Base-by-base conservation (phyloP, 64 coral and sea anemone genomes). In the Anthopleura sola region DNA sequence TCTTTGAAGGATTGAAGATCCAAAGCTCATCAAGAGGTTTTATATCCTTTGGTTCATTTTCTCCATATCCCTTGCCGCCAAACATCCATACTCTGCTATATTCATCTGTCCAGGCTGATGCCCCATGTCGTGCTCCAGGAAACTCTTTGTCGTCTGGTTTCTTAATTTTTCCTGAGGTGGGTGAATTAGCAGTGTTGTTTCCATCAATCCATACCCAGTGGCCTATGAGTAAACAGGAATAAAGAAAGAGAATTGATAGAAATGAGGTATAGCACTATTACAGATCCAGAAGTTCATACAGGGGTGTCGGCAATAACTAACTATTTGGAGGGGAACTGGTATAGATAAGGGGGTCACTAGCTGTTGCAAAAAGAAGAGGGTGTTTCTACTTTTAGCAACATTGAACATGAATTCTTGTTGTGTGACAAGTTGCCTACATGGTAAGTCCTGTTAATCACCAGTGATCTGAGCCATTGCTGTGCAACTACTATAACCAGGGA, bases 1-100 rank as follows among this genome's bases (percentile, higher is more conserved):
- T 85, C 34, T 64, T 54, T 50, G 48, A 85, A 18, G 86, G n/a
- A 86, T 81, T 81, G 53, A 88, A 86, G 14, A 79, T 75, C 93
- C 93, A 95, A 56, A 95, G 90, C 26, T 95, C 93, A 55, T 89
- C 86, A 80, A 95, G 83, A 8, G 82, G 56, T 91, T 80, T 95
- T 34, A 21, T 84, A 51, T 14, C n/a, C 28, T 71, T 71, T 14
- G 66, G 66, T 3, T 71, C 12, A 5, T 71, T 34, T 71, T 38
- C 49, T 44, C 86, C 71, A 87, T 56, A 78, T 51, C 60, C 79
- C 29, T 48, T 56, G 34, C 86, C 86, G 19, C 87, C 89, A 86
- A 86, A 91, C 89, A 91, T 86, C 83, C 54, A 86, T 36, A 91
- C 75, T 80, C 79, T 47, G 19, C 75, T 84, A n/a, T 54, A 5